Evolutionary conservation across 2,113 vertebrate species (phyloP), one percentile per base, ranked within the genome.

Genomic region (Actinemys pallida): DNA sequence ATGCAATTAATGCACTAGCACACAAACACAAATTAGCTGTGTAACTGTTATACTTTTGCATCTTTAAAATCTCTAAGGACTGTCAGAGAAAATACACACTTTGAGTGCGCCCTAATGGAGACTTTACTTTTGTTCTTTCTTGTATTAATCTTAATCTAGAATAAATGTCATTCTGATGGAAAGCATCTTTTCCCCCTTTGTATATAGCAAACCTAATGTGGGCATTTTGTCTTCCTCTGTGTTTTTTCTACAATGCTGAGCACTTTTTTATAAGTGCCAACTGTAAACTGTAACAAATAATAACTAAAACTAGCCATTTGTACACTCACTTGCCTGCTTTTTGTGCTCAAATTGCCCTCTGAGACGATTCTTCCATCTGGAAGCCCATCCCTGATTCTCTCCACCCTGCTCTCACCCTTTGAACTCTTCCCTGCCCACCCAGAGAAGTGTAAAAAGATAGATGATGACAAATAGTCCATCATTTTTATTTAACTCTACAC

Each of bases 331-430:
- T 92, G 80, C 5, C 84, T 88, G 54, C 20, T 83, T 94, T 93
- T 89, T 91, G 20, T 86, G 94, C 86, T 95, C 56, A 96, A 72
- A 96, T 94, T 89, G 10, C 92, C 35, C 56, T 94, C 80, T 62
- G 20, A 69, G 49, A 24, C 52, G 87, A n/a, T 86, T 94, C 59
- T 90, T 94, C 83, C 76, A 93, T 92, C 89, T 94, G 89, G 83
- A 96, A 94, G 86, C 22, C 5, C 11, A 86, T 93, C 45, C 39
- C 93, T 94, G 29, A 42, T 39, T 76, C 24, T 93, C 59, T 0
- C 1, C 92, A 72, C 24, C 91, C 54, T 93, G 87, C 91, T 84
- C 56, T 93, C 90, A 86, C 87, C 93, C 95, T 95, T 92, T 92
- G 94, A 93, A 86, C 78, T 78, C 72, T 88, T 96, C 72, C 53